Percentiles rank a stretch among this genome's conserved stretches.
These are phyloP conservation scores for Caenorhabditis plicata DNA, from an alignment of 2,888 invertebrate species.

Conservation along the genomic window DNA sequence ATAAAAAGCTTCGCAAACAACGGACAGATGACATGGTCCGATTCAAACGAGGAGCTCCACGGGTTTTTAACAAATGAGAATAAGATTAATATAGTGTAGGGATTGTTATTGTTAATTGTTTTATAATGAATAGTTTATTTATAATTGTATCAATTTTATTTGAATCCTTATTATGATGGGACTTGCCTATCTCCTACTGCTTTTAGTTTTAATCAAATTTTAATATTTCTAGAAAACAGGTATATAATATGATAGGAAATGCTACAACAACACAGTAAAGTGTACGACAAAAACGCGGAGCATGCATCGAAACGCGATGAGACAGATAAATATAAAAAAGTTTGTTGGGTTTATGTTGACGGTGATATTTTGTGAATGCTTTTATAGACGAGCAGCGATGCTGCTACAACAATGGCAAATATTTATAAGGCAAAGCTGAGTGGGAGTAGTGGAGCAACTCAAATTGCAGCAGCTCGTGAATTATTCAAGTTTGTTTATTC, in stretches of 20 bases:
- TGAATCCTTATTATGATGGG: too few relatives aligned
- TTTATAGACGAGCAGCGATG: slow-evolving; percentile 15
- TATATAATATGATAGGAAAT: neutral
- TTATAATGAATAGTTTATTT: neutral
- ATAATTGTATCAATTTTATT: neutral
- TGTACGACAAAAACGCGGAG: slow-evolving; percentile 2
- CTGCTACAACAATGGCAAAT: slow-evolving; percentile 16
- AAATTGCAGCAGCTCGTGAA: slow-evolving; percentile 18
- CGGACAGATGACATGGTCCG: slow-evolving; percentile 39
- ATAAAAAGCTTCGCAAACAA: slow-evolving; percentile 13
- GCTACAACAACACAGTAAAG: neutral
- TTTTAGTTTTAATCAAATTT: too few relatives aligned
- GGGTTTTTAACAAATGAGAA: slow-evolving; percentile 37
- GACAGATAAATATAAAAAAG: too few relatives aligned
- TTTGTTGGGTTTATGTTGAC: too few relatives aligned
- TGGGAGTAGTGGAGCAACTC: slow-evolving; percentile 10
- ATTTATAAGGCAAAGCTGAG: slow-evolving; percentile 14
- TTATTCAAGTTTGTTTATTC: slow-evolving; percentile 14
- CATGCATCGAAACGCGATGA: slow-evolving; percentile 3
- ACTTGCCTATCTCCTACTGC: too few relatives aligned
- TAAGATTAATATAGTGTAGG: neutral
- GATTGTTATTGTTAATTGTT: slow-evolving; percentile 7
- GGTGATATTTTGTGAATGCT: too few relatives aligned
- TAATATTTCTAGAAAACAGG: neutral
- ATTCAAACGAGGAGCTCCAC: slow-evolving; percentile 42